Base-by-base conservation (phyloP, 2,797 vertebrate genomes). In the Rachycentron canadum region DNA sequence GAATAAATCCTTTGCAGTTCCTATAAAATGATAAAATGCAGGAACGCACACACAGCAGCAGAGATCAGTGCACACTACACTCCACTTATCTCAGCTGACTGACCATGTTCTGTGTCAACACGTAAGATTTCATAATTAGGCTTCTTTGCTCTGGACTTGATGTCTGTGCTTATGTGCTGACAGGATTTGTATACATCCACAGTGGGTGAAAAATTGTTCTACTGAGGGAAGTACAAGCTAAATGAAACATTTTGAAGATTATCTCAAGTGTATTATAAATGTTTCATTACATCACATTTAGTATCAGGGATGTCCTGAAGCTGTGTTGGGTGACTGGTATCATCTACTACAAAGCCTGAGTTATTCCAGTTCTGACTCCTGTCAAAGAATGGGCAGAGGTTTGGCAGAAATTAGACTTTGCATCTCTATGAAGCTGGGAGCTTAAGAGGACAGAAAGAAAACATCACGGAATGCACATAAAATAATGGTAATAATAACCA, bases 1-100 rank as follows among this genome's bases (percentile, higher is more conserved):
- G 91, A 88, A 89, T 93, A 88, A 81, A 87, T 91, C 90, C 85
- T 86, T 88, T 90, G 81, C 88, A 88, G 81, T 82, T 86, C 77
- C 73, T 55, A 69, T 73, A 56, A 85, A 88, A 76, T 67, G 26
- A 40, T 73, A 65, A 41, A 59, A 83, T 21, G 62, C 36, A 78
- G 55, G 36, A 61, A 1, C 47, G 60, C 72, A 68, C 49, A 47
- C 14, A 57, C 41, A 84, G 69, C 56, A 47, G 71, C 40, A 41
- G 32, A 68, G 73, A 66, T 76, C 41, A 36, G 69, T 68, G 73
- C 7, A 1, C 69, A 19, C 62, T 38, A 66, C 57, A 43, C 52
- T 77, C 34, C 65, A 55, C 58, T 85, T 60, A 45, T 63, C 55
- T 52, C 49, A 64, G 43, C 57, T 82, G 68, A 80, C 19, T 26